Percentiles rank a stretch among this genome's conserved stretches.
Evolutionary conservation across 1,140 invertebrate genomes (phyloP).

Genomic region (Diuraphis noxia): DNA sequence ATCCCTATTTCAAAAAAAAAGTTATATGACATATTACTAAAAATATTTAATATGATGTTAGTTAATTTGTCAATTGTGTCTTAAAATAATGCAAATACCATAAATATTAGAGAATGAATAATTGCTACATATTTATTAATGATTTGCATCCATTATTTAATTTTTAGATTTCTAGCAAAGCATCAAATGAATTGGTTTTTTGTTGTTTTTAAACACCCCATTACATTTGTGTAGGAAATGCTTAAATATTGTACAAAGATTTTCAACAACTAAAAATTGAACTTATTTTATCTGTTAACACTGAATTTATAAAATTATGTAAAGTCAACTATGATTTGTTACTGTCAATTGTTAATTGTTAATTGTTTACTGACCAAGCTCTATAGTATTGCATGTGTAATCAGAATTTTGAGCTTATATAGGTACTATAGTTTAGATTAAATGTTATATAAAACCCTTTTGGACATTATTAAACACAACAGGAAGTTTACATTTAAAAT

Average conservation of each 20-base stretch:
- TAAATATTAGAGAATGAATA: neutral
- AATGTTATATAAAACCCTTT: neutral
- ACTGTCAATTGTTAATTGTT: too few relatives aligned
- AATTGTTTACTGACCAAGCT: neutral
- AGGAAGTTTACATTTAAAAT: neutral
- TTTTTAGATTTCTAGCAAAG: neutral
- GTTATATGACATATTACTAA: too few relatives aligned
- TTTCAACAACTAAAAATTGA: neutral
- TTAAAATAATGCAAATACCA: neutral
- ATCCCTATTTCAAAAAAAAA: too few relatives aligned
- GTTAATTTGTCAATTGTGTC: neutral
- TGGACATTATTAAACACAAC: neutral
- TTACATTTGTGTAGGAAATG: neutral
- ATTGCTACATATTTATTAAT: neutral
- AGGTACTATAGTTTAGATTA: neutral
- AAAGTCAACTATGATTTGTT: too few relatives aligned
- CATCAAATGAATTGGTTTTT: neutral
- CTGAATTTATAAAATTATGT: neutral
- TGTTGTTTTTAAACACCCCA: neutral
- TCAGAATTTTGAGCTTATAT: neutral
- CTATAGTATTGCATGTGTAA: neutral
- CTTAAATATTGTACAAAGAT: neutral
- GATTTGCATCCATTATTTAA: neutral
- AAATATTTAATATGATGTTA: neutral
- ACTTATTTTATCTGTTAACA: neutral